Evolutionary conservation across 2,113 vertebrate genomes (phyloP), one percentile per base, ranked within the genome.

Genomic region (Oriolus oriolus): DNA sequence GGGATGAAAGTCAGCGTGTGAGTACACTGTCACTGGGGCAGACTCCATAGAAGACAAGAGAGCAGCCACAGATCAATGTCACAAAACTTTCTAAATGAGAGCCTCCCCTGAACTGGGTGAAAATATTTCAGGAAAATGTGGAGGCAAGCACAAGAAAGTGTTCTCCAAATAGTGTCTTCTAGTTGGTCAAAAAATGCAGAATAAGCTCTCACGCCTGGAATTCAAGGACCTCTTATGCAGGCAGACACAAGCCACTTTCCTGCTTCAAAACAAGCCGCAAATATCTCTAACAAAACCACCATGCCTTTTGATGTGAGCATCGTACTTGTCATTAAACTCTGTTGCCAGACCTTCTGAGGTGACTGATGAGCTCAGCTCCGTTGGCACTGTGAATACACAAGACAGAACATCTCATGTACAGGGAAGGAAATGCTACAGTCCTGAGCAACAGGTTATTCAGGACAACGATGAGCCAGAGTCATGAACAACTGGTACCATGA

Each of bases 1-100:
- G 18, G 7, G 24, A 20, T 71, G 16, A 52, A 64, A 27, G 12
- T 52, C 23, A 12, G 5, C 0, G 0, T 11, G 16, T 1, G 3
- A 83, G 14, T 75, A 59, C 33, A 13, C 33, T 4, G 37, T 33
- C 54, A 63, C 23, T 24, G n/a, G 0, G 0, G 13, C 30, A 88
- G 31, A 13, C 24, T 21, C 4, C 9, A 13, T 1, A 54, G 53
- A 60, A 84, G 9, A 27, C 28, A 73, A 61, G 7, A 71, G 31
- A 77, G 16, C 42, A 87, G 8, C 27, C 63, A 45, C 4, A 77
- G 56, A 59, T 59, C 31, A 63, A 2, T 4, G 35, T 22, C 2
- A 1, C 30, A 90, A 57, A 88, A 39, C n/a, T 75, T 84, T 35
- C 7, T 42, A 64, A 76, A 44, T 8, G 16, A 69, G 41, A 84